Base-by-base conservation (phyloP, 1,140 invertebrate species). In the Popillia japonica region DNA sequence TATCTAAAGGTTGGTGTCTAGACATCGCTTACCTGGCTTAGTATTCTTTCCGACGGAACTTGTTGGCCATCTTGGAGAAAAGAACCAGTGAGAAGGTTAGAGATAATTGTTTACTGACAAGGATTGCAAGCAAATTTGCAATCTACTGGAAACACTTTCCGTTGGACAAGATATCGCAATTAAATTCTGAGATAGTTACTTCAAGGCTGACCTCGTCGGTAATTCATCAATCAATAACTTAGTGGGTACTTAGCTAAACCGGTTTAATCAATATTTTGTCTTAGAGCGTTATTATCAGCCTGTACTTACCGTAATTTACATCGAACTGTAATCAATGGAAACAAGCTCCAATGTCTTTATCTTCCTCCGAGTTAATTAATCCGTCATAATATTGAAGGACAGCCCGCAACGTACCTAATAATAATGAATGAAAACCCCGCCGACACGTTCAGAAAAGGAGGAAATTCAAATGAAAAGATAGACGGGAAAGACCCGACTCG, bases 341-440 rank as follows among this genome's bases (percentile, higher is more conserved):
- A n/a, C 8, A 14, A 8, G 22, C 20, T 9, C 20, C 4, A 22
- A 68, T 10, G 22, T 34, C 20, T 22, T 23, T 27, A 68, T 68
- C 61, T 68, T 68, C 20, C 22, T 68, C 27, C 22, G 20, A 34
- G 23, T 68, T 68, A 68, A 22, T 68, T 68, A 68, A 27, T 68
- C 17, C 61, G 61, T 68, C 61, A 68, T 68, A 68, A 68, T 68
- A 20, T 34, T 68, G 61, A 68, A 68, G 22, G 61, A 68, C 61
- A 68, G 61, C 20, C 1, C 27, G 61, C 27, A 68, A 68, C 61
- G 61, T 27, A 7, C 22, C 20, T 27, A 68, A 17, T n/a, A 55
- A 55, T 55, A 68, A 68, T 22, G 22, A 68, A 68, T 10, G 61
- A 14, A 68, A 34, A 3, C 22, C 17, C 9, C 22, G 17, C 9